Percentiles rank a stretch among this genome's conserved stretches.
Conservation (phyloP, 2,113 vertebrate genomes). For the Hippopotamus amphibius region DNA sequence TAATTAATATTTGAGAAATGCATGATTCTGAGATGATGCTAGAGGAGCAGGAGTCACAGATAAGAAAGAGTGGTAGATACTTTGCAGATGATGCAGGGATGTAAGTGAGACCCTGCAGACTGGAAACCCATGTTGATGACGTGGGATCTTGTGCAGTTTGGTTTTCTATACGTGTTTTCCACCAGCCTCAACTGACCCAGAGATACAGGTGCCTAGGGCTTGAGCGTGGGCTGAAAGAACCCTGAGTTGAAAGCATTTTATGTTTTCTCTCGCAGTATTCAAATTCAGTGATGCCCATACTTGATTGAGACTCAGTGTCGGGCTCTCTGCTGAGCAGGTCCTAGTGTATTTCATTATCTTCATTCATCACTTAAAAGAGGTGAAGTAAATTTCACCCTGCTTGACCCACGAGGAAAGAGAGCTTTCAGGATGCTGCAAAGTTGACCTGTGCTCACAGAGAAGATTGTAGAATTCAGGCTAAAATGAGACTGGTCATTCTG, state of each 20-base stretch:
- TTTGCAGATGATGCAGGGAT: fast-evolving
- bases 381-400: neutral
- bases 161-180: too few relatives aligned
- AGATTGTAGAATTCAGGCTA: neutral
- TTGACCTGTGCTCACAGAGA: neutral
- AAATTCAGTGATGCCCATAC: fast-evolving
- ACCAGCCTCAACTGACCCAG: neutral
- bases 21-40: neutral
- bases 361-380: too few relatives aligned
- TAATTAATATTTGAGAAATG: neutral
- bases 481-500: neutral
- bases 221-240: neutral
- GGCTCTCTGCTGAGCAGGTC: neutral
- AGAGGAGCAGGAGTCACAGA: fast-evolving
- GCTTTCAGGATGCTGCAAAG: neutral
- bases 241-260: neutral
- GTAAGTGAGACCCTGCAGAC: too few relatives aligned
- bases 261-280: neutral
- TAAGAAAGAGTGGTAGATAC: fast-evolving
- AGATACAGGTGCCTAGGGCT: neutral
- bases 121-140: neutral
- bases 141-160: neutral
- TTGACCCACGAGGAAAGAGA: neutral
- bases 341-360: neutral
- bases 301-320: neutral